These are phyloP conservation scores for Cerceris rybyensis DNA, from an alignment of 2,888 invertebrate species.

Conservation along the genomic window DNA sequence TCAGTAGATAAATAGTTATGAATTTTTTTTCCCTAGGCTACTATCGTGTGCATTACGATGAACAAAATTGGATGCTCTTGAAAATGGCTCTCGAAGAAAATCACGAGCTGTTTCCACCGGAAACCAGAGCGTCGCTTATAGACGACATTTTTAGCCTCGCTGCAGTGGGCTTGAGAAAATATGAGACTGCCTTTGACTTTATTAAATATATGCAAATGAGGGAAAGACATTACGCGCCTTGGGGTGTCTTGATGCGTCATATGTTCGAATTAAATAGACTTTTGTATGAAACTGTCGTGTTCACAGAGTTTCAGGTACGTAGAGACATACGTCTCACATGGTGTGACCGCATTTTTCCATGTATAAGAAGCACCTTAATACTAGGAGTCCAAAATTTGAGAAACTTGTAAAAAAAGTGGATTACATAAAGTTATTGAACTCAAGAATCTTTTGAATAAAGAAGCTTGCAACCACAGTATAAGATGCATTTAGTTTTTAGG, in stretches of 20 bases:
- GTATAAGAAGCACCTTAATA: too few species aligned
- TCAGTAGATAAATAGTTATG: background rate
- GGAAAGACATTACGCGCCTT: conserved; percentile 83
- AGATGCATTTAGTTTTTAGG: too few species aligned
- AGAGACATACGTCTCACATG: background rate
- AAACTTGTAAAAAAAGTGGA: too few species aligned
- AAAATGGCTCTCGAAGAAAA: conserved; percentile 69
- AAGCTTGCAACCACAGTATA: too few species aligned
- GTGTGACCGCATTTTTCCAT: background rate
- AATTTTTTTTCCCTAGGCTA: conserved; percentile 71
- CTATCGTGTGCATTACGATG: conserved; percentile 78
- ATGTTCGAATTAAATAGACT: conserved; percentile 80
- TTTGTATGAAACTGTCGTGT: conserved; percentile 72
- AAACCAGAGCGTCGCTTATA: conserved; percentile 84
- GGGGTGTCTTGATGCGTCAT: conserved; percentile 82
- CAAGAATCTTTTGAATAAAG: too few species aligned
- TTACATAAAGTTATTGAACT: too few species aligned
- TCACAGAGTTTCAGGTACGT: conserved; percentile 73
- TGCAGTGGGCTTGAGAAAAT: conserved; percentile 79
- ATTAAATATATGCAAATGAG: conserved; percentile 82
- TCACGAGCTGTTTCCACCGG: conserved; percentile 79
- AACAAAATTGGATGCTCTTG: conserved; percentile 73
- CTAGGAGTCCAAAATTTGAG: too few species aligned
- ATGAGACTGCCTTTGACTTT: conserved; percentile 82
- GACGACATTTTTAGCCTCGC: conserved; percentile 83